Conservation (phyloP, 2,888 invertebrate species). For the Acronicta leporina region DNA sequence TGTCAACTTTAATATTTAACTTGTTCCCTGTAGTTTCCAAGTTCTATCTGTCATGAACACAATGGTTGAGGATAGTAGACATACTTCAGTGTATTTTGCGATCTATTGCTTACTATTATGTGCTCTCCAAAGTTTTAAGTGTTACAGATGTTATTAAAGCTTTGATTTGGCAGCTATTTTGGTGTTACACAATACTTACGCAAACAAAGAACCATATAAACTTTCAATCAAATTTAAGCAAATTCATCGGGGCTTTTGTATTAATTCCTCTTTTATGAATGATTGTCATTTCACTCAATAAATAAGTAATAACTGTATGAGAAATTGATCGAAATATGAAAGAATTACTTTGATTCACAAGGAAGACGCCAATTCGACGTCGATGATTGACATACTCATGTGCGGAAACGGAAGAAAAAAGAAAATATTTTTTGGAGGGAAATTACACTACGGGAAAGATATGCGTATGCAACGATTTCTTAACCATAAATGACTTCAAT, state of each 20-base stretch:
- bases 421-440: background rate
- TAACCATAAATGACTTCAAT: background rate
- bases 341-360: constrained; percentile 9
- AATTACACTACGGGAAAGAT: background rate
- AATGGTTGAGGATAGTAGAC: constrained; percentile 65
- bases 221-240: constrained; percentile 17
- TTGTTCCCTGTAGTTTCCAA: constrained; percentile 73
- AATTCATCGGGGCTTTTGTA: constrained; percentile 1
- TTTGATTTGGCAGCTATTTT: constrained; percentile 40
- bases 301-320: constrained; percentile 2
- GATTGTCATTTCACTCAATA: constrained; percentile 1
- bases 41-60: constrained; percentile 73
- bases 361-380: constrained; percentile 5
- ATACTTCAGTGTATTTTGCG: constrained; percentile 61
- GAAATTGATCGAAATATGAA: constrained; percentile 3
- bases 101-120: constrained; percentile 61
- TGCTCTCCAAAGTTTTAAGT: constrained; percentile 54
- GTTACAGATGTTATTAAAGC: constrained; percentile 52
- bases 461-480: background rate
- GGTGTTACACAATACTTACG: constrained; percentile 11
- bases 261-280: background rate
- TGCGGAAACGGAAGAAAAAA: background rate
- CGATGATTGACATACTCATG: constrained; percentile 3
- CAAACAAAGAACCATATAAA: background rate
- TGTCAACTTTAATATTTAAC: constrained; percentile 83